Base-by-base conservation (phyloP, 2,888 invertebrate species). In the Artemia sp. region DNA sequence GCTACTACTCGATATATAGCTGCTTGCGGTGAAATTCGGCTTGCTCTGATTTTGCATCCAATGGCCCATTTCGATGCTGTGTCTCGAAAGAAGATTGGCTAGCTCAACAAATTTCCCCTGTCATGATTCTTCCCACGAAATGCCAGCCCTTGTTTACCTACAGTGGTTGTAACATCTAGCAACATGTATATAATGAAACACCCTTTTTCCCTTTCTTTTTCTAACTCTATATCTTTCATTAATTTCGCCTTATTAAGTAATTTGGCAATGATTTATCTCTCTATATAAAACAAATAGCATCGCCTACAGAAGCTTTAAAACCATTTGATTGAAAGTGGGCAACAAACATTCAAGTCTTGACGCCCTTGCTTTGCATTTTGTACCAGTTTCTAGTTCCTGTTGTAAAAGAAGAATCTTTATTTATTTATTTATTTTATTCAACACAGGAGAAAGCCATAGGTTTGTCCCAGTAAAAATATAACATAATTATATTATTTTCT, bases 351-450 rank as follows among this genome's bases (percentile, higher is more conserved):
- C 7, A 3, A 12, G 58, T 12, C 7, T 5, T 53, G 58, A n/a
- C 58, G 14, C 58, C 58, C 14, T 53, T 53, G 58, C 58, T 53
- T 14, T 7, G 58, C 58, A 53, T 53, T 14, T 53, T 53, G 58
- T 7, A 14, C 58, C 58, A 53, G 14, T 12, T 14, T 53, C n/a
- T 53, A 14, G 14, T 14, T n/a, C 7, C 58, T 53, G 12, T 14
- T n/a, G 14, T 14, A 53, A 53, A 53, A 38, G 38, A 38, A 38
- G 6, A 38, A n/a, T 12, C 58, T 53, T 53, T 53, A 19, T 19
- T 19, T 19, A 19, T 19, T 19, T 19, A 19, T 19, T 19, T 1
- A 19, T 19, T 19, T 19, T 19, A 19, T 19, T 19, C 19, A 19
- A 19, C 19, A 19, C 19, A 19, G 19, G 19, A 19, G 19, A 19